Conservation (phyloP, 2,888 invertebrate species). For the Rhagonycha fulva region DNA sequence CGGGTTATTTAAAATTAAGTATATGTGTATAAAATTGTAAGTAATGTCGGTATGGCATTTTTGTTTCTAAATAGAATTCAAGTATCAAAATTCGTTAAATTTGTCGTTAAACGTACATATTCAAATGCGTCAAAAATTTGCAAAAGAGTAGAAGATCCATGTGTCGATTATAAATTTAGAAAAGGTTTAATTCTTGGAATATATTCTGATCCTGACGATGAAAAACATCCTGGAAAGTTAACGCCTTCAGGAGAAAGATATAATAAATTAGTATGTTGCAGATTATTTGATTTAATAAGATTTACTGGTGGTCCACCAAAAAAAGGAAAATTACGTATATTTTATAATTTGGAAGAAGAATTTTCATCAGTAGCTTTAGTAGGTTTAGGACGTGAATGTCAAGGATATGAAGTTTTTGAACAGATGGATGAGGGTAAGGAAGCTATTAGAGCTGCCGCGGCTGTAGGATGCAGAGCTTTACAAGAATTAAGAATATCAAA, state of each 20-base stretch:
- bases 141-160: conserved; percentile 37
- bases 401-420: conserved; percentile 69
- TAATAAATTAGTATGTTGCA: conserved; percentile 60
- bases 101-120: neutral
- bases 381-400: conserved; percentile 73
- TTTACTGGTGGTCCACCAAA: conserved; percentile 57
- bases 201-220: conserved; percentile 63
- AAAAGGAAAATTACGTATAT: conserved; percentile 62
- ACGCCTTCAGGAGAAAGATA: conserved; percentile 66
- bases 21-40: conserved; percentile 1
- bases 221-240: conserved; percentile 61
- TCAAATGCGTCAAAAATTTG: neutral
- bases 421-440: conserved; percentile 76
- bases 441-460: conserved; percentile 72
- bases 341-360: conserved; percentile 66
- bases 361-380: conserved; percentile 72
- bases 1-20: conserved; percentile 4
- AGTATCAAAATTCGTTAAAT: neutral
- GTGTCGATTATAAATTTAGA: conserved; percentile 37
- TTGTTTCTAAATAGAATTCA: neutral
- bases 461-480: conserved; percentile 63
- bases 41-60: neutral
- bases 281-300: conserved; percentile 58
- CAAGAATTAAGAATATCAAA: conserved; percentile 59
- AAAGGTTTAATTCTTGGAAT: conserved; percentile 66